phyloP scores from a whole-genome alignment of 2,797 vertebrate genomes.

The Eupleurogrammus muticus region DNA sequence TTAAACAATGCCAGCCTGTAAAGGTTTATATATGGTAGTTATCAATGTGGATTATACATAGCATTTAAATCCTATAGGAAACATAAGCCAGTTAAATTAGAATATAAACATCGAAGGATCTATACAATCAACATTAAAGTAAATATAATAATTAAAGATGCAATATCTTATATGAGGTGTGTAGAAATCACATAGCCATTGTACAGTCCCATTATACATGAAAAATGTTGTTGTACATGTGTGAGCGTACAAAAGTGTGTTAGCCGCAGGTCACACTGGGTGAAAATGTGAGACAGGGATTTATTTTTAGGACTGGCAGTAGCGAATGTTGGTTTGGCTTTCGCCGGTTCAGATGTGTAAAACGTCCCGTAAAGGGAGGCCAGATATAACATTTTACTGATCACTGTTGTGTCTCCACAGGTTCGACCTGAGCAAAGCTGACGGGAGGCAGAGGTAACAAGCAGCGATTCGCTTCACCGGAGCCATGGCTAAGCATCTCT shows the following conservation, averaged over 20 bases:
- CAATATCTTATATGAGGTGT: neutral
- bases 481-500: conserved; percentile 17
- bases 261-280: conserved; percentile 11
- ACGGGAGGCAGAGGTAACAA: neutral
- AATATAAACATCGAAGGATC: neutral
- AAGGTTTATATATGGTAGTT: neutral
- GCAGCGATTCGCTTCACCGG: neutral
- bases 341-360: neutral
- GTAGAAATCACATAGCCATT: neutral
- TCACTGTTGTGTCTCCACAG: neutral
- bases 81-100: neutral
- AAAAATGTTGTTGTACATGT: neutral
- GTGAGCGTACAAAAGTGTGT: neutral
- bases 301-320: conserved; percentile 29
- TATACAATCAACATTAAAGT: neutral
- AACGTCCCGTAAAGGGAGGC: neutral
- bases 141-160: neutral
- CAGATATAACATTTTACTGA: neutral
- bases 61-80: too few relatives aligned
- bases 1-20: neutral
- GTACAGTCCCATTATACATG: neutral
- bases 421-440: neutral
- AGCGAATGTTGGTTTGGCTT: conserved; percentile 5
- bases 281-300: neutral
- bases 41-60: neutral